Evolutionary conservation across 2,797 vertebrate species (phyloP).

Genomic region (Syncerus caffer): DNA sequence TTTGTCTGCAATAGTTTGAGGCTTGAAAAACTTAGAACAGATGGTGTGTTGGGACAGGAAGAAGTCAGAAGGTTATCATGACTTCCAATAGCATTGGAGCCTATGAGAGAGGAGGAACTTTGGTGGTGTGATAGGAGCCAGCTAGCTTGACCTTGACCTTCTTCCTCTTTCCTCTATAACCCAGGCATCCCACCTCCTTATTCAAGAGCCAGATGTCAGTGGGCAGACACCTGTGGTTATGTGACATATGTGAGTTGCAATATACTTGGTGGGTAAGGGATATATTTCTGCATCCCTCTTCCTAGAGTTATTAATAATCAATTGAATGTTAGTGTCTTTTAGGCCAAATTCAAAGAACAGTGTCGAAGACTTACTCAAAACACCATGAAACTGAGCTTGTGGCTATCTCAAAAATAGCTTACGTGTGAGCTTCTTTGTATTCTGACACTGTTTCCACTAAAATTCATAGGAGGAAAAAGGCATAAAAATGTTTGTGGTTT

Average conservation of each 20-base stretch:
- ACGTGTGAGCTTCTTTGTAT: not conserved
- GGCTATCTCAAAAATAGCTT: not conserved
- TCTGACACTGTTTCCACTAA: constrained; percentile 55
- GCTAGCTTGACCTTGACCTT: accelerated
- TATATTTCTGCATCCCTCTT: not conserved
- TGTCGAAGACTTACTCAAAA: not conserved
- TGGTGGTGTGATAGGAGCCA: not conserved
- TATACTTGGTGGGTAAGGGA: not conserved
- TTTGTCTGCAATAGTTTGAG: not conserved
- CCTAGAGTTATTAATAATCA: constrained; percentile 28
- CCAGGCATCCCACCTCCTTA: no score
- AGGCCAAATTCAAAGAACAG: constrained; percentile 29
- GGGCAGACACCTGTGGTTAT: not conserved
- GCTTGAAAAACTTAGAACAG: not conserved
- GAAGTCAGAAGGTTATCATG: not conserved
- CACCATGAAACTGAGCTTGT: not conserved
- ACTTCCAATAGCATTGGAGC: not conserved
- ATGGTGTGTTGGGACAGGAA: not conserved
- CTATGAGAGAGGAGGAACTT: not conserved
- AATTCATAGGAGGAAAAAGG: constrained; percentile 7
- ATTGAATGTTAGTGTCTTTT: not conserved
- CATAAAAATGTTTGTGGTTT: constrained; percentile 59
- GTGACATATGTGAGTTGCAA: not conserved
- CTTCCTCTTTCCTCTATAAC: accelerated
- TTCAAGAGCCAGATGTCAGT: not conserved